A percentile compares a stretch with the other conserved stretches of the same genome.
Conservation (phyloP, 2,113 vertebrate genomes). For the Emydocephalus ijimae region DNA sequence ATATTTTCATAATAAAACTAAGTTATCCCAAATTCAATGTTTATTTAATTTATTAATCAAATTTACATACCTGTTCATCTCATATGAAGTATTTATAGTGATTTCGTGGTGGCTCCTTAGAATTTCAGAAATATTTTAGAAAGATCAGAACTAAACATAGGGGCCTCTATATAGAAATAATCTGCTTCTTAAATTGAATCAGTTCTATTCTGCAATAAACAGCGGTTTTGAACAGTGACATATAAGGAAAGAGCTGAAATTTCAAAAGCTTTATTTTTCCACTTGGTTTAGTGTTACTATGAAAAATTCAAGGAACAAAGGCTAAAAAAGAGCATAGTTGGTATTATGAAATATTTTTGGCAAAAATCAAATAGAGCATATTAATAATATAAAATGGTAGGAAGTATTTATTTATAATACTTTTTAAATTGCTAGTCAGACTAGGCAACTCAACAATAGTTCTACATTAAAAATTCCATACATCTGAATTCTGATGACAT, state of each 20-base stretch:
- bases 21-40: not conserved
- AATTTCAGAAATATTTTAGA: not conserved
- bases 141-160: not conserved
- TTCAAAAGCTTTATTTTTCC: not conserved
- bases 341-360: not conserved
- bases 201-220: not conserved
- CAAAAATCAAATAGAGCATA: not conserved
- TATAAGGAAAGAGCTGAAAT: not conserved
- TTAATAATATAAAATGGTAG: not conserved
- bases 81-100: not conserved
- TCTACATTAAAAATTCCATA: not conserved
- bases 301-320: not conserved
- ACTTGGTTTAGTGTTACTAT: not conserved
- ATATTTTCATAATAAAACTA: not conserved
- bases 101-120: not conserved
- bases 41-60: not conserved
- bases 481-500: conserved; percentile 16
- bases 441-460: not conserved
- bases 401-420: not conserved
- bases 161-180: not conserved
- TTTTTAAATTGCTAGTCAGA: not conserved
- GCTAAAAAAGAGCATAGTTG: not conserved
- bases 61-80: not conserved
- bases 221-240: not conserved
- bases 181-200: not conserved